These are phyloP conservation scores for Harpegnathos saltator DNA, from an alignment of 1,140 invertebrate species.

Conservation along the genomic window DNA sequence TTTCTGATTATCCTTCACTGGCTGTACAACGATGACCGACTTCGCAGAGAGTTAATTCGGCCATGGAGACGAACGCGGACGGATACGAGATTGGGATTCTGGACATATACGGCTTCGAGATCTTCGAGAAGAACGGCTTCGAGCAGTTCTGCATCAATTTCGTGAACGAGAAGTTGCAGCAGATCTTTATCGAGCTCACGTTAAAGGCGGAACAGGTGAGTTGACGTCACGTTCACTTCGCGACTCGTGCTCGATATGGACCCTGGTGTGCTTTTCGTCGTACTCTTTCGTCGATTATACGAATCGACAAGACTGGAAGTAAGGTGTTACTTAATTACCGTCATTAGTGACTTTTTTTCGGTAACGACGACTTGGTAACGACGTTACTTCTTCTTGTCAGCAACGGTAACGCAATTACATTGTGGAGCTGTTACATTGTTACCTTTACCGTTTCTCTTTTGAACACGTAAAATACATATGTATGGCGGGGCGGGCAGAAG, in stretches of 20 bases:
- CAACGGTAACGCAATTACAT: too few species aligned
- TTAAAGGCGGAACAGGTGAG: slow-evolving; percentile 90
- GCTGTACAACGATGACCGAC: slow-evolving; percentile 15
- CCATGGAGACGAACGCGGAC: slow-evolving; percentile 87
- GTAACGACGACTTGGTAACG: too few species aligned
- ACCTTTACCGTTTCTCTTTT: too few species aligned
- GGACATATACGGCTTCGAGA: slow-evolving; percentile 93
- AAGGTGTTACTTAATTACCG: too few species aligned
- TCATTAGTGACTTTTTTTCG: too few species aligned
- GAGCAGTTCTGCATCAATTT: slow-evolving; percentile 98
- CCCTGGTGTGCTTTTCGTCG: background rate
- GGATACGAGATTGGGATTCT: slow-evolving; percentile 87
- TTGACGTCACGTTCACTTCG: background rate
- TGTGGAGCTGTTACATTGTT: too few species aligned
- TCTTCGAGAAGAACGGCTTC: slow-evolving; percentile 92
- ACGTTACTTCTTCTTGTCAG: too few species aligned
- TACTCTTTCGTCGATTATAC: background rate
- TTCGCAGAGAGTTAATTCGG: slow-evolving; percentile 88
- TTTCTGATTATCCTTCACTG: background rate
- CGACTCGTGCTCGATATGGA: background rate
- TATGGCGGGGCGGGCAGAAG: too few species aligned
- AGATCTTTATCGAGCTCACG: slow-evolving; percentile 92
- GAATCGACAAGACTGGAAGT: too few species aligned
- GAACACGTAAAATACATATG: too few species aligned
- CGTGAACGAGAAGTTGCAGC: slow-evolving; percentile 94